Conservation (phyloP, 1,140 invertebrate genomes). For the Leptestheria dahalacensis region DNA sequence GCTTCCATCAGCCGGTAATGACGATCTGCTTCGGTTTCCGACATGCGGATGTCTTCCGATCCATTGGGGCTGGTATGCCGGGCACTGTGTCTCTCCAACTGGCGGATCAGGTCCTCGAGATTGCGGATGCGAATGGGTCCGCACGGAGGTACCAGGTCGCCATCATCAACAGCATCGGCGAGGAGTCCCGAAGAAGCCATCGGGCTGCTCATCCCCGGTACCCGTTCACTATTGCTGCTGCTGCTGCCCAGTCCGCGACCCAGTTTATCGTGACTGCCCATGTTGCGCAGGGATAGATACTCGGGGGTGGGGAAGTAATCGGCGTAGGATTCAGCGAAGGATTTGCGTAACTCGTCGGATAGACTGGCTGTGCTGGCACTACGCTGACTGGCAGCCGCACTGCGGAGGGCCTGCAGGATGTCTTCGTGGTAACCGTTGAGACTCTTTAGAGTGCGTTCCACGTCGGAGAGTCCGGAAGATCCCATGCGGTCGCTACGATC, state of each 20-base stretch:
- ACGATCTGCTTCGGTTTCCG: slow-evolving; percentile 74
- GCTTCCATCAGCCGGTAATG: slow-evolving; percentile 49
- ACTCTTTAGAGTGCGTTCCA: slow-evolving; percentile 66
- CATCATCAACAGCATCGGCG: slow-evolving; percentile 22
- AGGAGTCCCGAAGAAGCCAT: slow-evolving; percentile 19
- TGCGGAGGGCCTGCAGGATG: slow-evolving; percentile 65
- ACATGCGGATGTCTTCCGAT: slow-evolving; percentile 80
- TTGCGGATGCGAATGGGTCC: slow-evolving; percentile 56
- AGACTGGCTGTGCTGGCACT: slow-evolving; percentile 38
- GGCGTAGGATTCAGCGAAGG: slow-evolving; percentile 40
- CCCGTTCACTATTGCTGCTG: slow-evolving; percentile 20
- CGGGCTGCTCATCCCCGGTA: slow-evolving; percentile 25
- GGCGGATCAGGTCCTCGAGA: slow-evolving; percentile 75
- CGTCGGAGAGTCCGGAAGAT: slow-evolving; percentile 34
- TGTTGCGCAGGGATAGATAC: slow-evolving; percentile 13
- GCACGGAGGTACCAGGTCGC: slow-evolving; percentile 25
- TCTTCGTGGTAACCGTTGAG: slow-evolving; percentile 86
- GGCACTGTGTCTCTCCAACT: slow-evolving; percentile 72
- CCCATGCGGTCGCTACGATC: slow-evolving; percentile 5
- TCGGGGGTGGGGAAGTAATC: slow-evolving; percentile 18
- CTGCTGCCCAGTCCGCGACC: slow-evolving; percentile 30
- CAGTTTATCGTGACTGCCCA: slow-evolving; percentile 38
- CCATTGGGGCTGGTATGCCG: slow-evolving; percentile 70
- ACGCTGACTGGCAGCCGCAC: slow-evolving; percentile 41
- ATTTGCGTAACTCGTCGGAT: slow-evolving; percentile 44